A percentile compares a stretch with the other conserved stretches of the same genome.
Conservation (phyloP, 2,888 invertebrate genomes). For the Diaperis boleti region DNA sequence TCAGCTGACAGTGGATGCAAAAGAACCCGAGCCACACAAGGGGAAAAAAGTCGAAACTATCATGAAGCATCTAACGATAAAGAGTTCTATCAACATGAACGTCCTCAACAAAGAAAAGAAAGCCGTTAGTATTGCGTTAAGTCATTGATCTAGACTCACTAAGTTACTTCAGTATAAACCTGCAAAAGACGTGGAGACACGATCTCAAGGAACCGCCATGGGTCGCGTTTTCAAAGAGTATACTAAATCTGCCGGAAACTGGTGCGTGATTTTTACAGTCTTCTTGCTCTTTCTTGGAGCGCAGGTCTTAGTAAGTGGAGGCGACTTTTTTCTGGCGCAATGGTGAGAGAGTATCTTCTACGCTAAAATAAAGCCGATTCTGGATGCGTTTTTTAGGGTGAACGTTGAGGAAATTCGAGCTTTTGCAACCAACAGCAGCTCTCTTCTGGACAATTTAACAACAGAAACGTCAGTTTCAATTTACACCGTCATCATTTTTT, state of each 20-base stretch:
- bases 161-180: slow-evolving; percentile 60
- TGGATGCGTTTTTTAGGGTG: slow-evolving; percentile 56
- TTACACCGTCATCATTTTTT: slow-evolving; percentile 63
- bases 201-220: slow-evolving; percentile 69
- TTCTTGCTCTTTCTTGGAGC: slow-evolving; percentile 69
- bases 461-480: slow-evolving; percentile 52
- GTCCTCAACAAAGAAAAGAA: slow-evolving; percentile 53
- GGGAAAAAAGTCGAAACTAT: slow-evolving; percentile 31
- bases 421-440: background rate
- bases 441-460: slow-evolving; percentile 25
- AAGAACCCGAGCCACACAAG: background rate
- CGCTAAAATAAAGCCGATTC: too few species aligned
- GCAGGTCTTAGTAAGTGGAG: slow-evolving; percentile 64
- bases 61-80: slow-evolving; percentile 38
- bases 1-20: slow-evolving; percentile 14
- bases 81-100: slow-evolving; percentile 36
- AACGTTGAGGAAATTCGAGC: slow-evolving; percentile 52
- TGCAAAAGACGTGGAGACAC: slow-evolving; percentile 67
- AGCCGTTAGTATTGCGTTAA: slow-evolving; percentile 7
- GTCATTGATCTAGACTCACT: background rate
- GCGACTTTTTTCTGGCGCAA: slow-evolving; percentile 61
- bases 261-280: slow-evolving; percentile 67
- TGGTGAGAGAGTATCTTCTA: slow-evolving; percentile 55
- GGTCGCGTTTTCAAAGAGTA: slow-evolving; percentile 69
- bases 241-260: slow-evolving; percentile 71